Evolutionary conservation across 2,113 vertebrate species (phyloP).

Genomic region (Leucopsar rothschildi): DNA sequence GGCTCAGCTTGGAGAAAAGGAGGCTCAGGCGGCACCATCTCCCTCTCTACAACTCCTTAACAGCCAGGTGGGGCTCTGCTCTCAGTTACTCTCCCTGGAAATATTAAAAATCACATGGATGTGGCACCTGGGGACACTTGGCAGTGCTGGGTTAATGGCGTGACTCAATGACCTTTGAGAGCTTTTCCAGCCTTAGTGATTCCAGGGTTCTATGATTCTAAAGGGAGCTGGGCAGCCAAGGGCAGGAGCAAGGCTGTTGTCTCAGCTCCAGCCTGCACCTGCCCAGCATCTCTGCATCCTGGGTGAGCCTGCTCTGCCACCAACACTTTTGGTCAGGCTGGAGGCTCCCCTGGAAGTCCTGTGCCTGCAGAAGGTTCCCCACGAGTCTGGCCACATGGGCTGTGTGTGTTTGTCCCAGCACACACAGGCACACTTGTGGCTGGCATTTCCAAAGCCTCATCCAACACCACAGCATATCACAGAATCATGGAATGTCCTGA

Average conservation of each 20-base stretch:
- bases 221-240: background rate
- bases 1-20: background rate
- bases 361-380: background rate
- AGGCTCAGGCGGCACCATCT: background rate
- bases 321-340: background rate
- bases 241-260: background rate
- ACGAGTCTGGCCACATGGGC: accelerated
- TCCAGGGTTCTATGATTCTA: background rate
- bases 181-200: background rate
- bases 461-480: background rate
- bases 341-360: background rate
- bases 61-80: background rate
- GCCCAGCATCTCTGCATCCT: background rate
- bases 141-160: background rate
- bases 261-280: background rate
- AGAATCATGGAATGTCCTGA: background rate
- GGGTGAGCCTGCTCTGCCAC: background rate
- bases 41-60: background rate
- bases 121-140: background rate
- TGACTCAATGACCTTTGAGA: background rate
- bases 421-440: accelerated
- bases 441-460: background rate
- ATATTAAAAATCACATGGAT: background rate
- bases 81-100: background rate
- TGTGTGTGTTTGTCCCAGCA: background rate